phyloP scores from a whole-genome alignment of 64 coral and sea anemone species.

The Stichodactyla helianthus region DNA sequence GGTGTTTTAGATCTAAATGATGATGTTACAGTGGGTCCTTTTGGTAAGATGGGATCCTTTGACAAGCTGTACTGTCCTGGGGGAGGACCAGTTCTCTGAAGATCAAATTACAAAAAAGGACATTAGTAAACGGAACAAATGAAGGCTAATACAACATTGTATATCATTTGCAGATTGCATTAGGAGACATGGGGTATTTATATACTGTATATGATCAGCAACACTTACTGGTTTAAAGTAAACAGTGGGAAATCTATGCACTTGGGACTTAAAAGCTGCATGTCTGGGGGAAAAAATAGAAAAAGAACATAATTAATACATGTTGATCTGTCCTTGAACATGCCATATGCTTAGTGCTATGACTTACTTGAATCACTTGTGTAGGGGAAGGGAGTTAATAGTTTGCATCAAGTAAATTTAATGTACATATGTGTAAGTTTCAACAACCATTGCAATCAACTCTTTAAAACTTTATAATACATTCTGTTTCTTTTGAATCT shows the following conservation, averaged over 20 bases:
- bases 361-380: no score
- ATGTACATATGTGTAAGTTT: no score
- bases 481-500: no score
- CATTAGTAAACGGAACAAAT: background rate
- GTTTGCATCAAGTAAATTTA: no score
- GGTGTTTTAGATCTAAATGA: conserved; percentile 97
- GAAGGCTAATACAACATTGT: no score
- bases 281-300: conserved; percentile 63
- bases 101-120: background rate
- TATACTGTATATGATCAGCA: background rate
- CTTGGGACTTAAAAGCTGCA: conserved; percentile 94
- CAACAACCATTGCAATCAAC: no score
- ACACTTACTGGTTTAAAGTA: conserved; percentile 93
- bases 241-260: conserved; percentile 92
- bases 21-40: conserved; percentile 73
- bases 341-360: no score
- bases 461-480: no score
- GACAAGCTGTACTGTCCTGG: conserved; percentile 92
- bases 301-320: background rate
- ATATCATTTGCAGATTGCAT: background rate
- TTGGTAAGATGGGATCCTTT: conserved; percentile 85
- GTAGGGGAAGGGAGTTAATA: no score
- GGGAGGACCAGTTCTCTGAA: conserved; percentile 80
- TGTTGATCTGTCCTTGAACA: background rate
- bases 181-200: background rate